Conservation (phyloP, 1,140 invertebrate species). For the Sipha flava region DNA sequence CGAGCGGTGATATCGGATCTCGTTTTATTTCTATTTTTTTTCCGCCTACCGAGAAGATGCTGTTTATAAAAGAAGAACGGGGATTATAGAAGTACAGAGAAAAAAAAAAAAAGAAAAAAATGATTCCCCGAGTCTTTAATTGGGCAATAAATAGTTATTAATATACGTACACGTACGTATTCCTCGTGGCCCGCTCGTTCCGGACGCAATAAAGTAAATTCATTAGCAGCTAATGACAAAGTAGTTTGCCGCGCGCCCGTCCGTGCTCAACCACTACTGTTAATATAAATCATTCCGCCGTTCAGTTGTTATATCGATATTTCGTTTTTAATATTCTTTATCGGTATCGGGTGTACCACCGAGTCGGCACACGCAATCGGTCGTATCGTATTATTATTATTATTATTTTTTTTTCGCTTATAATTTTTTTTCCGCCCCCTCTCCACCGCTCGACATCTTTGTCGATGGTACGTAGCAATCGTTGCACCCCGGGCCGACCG, state of each 20-base stretch:
- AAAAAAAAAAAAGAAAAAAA: not conserved
- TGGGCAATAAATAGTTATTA: conserved; percentile 28
- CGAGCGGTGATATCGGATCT: not conserved
- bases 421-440: too few species aligned
- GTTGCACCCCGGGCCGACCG: not conserved
- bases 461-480: too few species aligned
- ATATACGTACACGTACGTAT: not conserved
- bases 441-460: too few species aligned
- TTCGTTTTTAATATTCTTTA: conserved; percentile 2
- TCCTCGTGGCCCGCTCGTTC: not conserved
- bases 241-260: conserved; percentile 17
- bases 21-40: not conserved
- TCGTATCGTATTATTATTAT: too few species aligned
- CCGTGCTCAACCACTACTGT: not conserved
- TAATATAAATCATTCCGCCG: conserved; percentile 22
- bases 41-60: not conserved
- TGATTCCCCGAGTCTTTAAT: not conserved
- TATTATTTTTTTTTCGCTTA: too few species aligned
- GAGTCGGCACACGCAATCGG: not conserved
- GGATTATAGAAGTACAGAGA: not conserved
- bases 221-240: conserved; percentile 32
- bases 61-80: not conserved
- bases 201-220: conserved; percentile 33
- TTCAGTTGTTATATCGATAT: conserved; percentile 11
- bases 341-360: not conserved